phyloP scores from a whole-genome alignment of 2,888 invertebrate genomes.

The Caenorhabditis imperialis region DNA sequence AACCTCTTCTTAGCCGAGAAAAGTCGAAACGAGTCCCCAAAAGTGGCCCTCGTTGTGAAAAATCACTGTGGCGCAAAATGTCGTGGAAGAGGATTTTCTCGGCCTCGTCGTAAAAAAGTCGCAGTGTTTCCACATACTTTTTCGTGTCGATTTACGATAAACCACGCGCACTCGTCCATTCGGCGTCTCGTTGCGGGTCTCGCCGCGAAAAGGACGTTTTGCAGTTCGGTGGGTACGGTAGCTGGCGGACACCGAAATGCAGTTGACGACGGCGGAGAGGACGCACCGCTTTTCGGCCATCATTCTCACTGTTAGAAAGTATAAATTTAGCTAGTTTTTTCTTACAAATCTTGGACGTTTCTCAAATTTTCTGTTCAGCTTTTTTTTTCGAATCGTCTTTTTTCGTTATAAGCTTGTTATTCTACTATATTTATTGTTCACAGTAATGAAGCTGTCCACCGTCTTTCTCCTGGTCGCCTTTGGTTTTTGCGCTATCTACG shows the following conservation, averaged over 20 bases:
- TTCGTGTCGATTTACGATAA: too few relatives aligned
- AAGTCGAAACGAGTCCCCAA: too few relatives aligned
- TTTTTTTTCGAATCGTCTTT: background rate
- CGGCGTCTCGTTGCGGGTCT: slow-evolving; percentile 26
- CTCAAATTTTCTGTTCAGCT: slow-evolving; percentile 12
- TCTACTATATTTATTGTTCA: slow-evolving; percentile 3
- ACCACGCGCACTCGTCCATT: too few relatives aligned
- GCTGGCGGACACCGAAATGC: slow-evolving; percentile 33
- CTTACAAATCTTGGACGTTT: background rate
- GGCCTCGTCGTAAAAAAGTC: too few relatives aligned
- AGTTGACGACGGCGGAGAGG: slow-evolving; percentile 51
- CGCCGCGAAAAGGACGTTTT: slow-evolving; percentile 37
- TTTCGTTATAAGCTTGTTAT: slow-evolving; percentile 1
- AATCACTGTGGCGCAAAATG: too few relatives aligned
- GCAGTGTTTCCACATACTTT: too few relatives aligned
- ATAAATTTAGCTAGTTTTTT: background rate
- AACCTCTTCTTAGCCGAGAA: too few relatives aligned
- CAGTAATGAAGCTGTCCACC: slow-evolving; percentile 58
- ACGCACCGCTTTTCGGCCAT: slow-evolving; percentile 20
- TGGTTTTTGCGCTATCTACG: slow-evolving; percentile 51
- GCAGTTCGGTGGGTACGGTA: slow-evolving; percentile 35
- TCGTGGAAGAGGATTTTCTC: too few relatives aligned
- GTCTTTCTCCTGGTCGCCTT: slow-evolving; percentile 41
- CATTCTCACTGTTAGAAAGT: background rate
- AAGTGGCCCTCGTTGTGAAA: too few relatives aligned